Conservation (phyloP, 2,888 invertebrate genomes). For the Lasioglossum leucozonium region DNA sequence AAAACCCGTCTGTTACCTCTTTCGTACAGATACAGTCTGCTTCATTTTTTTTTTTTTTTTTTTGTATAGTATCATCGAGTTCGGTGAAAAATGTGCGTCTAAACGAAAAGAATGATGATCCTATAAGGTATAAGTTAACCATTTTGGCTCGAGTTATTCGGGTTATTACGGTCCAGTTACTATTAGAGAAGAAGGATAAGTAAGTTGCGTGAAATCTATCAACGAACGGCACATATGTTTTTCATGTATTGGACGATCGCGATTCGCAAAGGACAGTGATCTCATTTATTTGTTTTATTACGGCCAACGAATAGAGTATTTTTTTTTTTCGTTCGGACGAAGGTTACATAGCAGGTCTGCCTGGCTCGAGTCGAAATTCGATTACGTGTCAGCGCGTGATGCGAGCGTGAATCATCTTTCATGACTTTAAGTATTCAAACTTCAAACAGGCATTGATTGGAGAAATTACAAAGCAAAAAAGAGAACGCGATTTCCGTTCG, state of each 20-base stretch:
- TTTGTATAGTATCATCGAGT: conserved; percentile 43
- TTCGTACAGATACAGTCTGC: conserved; percentile 25
- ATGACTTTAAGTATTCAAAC: conserved; percentile 12
- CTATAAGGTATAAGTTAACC: conserved; percentile 49
- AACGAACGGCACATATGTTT: conserved; percentile 55
- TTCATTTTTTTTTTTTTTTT: conserved; percentile 8
- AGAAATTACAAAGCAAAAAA: not conserved
- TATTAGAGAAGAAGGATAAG: conserved; percentile 35
- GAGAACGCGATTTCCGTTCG: conserved; percentile 69
- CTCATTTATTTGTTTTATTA: conserved; percentile 71
- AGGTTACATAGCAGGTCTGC: not conserved
- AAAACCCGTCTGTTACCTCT: conserved; percentile 35
- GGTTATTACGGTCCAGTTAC: conserved; percentile 51
- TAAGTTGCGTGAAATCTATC: conserved; percentile 50
- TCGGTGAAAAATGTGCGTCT: conserved; percentile 54
- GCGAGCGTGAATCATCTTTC: not conserved
- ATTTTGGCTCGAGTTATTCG: conserved; percentile 34
- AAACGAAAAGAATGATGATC: conserved; percentile 49
- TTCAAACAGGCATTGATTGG: not conserved
- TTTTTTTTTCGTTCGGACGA: conserved; percentile 6
- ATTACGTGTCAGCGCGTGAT: conserved; percentile 20
- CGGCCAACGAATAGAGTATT: conserved; percentile 44
- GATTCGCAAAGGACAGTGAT: conserved; percentile 66
- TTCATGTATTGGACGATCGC: conserved; percentile 50
- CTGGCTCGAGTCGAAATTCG: conserved; percentile 5